Evolutionary conservation across 2,113 vertebrate genomes (phyloP).

Genomic region (Telmatochromis brachygnathus): DNA sequence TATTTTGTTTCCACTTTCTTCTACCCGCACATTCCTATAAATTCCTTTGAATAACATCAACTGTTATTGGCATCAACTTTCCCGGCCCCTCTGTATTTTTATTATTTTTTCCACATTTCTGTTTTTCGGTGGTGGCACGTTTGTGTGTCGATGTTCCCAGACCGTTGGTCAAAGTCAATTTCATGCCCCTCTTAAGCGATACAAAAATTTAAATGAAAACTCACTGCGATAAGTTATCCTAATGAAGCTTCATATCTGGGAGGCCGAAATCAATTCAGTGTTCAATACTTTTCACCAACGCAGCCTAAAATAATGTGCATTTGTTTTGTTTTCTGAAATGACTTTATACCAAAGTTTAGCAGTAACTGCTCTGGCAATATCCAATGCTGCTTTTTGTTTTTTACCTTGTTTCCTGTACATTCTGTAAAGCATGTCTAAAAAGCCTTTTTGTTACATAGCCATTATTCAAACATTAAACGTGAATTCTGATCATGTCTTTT

Average conservation of each 20-base stretch:
- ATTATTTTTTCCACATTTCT: not conserved
- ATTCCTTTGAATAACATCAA: not conserved
- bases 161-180: not conserved
- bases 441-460: slow-evolving; percentile 62
- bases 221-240: not conserved
- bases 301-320: slow-evolving; percentile 1
- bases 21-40: not conserved
- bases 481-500: slow-evolving; percentile 24
- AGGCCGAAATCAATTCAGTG: not conserved
- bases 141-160: not conserved
- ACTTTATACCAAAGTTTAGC: slow-evolving; percentile 71
- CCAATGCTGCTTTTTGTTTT: slow-evolving; percentile 55
- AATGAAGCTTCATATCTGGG: not conserved
- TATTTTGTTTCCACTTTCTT: not conserved
- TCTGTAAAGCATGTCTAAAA: slow-evolving; percentile 75
- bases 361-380: slow-evolving; percentile 52
- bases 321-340: slow-evolving; percentile 19
- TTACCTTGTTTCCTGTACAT: slow-evolving; percentile 65
- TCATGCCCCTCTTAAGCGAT: not conserved
- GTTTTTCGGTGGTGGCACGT: not conserved
- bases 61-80: not conserved
- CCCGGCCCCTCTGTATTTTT: not conserved
- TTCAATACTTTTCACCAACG: not conserved
- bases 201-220: not conserved
- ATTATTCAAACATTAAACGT: slow-evolving; percentile 70